A percentile compares a stretch with the other conserved stretches of the same genome.
These are phyloP conservation scores for Sympetrum striolatum DNA, from an alignment of 2,888 invertebrate species.

Conservation along the genomic window DNA sequence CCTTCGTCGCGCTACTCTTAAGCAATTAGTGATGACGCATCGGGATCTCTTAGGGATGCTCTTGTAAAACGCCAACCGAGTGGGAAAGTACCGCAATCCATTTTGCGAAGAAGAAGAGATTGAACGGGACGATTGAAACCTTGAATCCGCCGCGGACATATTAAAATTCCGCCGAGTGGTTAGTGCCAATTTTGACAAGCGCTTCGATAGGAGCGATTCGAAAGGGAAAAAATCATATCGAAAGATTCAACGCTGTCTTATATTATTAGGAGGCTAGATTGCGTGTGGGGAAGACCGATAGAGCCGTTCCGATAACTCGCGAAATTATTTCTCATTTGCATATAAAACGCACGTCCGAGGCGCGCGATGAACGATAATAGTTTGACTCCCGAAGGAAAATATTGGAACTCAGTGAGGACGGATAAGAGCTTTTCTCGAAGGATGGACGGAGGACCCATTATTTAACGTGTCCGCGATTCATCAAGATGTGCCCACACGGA, in stretches of 20 bases:
- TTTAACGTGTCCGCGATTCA: no score
- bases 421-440: neutral
- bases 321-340: conserved; percentile 34
- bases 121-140: conserved; percentile 19
- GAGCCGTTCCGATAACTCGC: neutral
- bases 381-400: neutral
- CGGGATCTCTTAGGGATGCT: neutral
- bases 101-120: neutral
- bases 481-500: no score
- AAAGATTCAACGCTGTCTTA: neutral
- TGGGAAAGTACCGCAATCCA: conserved; percentile 3
- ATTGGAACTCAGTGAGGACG: neutral
- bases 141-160: conserved; percentile 9
- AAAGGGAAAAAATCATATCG: neutral
- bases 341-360: neutral
- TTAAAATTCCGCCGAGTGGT: conserved; percentile 32
- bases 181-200: conserved; percentile 31
- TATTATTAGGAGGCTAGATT: neutral
- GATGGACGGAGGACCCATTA: no score
- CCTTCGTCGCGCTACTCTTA: neutral
- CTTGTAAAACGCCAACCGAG: no score
- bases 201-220: neutral
- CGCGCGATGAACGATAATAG: neutral
- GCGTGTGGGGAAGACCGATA: neutral
- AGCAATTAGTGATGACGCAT: conserved; percentile 22